These are phyloP conservation scores for Serinus canaria DNA, from an alignment of 2,113 vertebrate species.

Conservation along the genomic window DNA sequence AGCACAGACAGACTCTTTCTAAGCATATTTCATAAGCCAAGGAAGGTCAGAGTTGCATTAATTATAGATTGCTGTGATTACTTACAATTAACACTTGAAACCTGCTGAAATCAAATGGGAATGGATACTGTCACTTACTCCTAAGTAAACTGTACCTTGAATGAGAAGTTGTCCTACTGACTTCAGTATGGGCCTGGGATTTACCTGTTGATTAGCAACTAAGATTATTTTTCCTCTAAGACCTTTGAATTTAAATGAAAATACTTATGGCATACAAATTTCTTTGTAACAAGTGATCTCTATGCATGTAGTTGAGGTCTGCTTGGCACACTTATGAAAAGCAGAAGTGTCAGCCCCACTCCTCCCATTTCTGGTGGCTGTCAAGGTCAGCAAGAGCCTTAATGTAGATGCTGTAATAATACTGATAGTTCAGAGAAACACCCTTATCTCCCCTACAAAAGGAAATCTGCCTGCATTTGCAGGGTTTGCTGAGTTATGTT, in stretches of 20 bases:
- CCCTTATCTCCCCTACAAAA: background rate
- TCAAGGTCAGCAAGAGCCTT: background rate
- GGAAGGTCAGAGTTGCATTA: background rate
- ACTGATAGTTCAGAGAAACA: background rate
- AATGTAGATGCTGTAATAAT: background rate
- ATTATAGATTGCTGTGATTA: background rate
- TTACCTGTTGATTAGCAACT: background rate
- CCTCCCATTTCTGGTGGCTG: constrained; percentile 11
- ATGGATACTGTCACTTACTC: background rate
- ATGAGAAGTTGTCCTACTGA: background rate
- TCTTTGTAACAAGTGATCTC: background rate
- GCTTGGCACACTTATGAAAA: background rate
- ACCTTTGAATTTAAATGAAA: background rate
- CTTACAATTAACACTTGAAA: background rate
- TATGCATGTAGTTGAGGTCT: background rate
- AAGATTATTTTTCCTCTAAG: background rate
- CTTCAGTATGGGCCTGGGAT: background rate
- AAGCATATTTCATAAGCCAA: background rate
- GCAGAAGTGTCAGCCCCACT: background rate
- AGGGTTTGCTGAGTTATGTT: background rate
- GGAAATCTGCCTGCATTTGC: constrained; percentile 15
- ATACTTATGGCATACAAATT: background rate
- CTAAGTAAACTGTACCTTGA: background rate
- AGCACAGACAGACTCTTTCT: background rate
- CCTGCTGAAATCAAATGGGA: background rate